Evolutionary conservation across 1,140 invertebrate species (phyloP).

Genomic region (Tetramorium alpestre): DNA sequence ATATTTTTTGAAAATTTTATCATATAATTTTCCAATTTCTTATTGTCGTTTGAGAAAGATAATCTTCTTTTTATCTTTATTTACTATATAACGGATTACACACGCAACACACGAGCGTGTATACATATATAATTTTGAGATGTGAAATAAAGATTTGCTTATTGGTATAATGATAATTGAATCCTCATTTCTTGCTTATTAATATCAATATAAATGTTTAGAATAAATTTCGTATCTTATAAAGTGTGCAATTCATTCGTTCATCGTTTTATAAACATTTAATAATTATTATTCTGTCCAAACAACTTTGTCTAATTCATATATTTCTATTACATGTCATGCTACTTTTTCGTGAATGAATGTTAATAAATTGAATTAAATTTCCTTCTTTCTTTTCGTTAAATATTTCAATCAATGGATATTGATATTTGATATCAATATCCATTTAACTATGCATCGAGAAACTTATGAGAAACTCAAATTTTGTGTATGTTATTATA

Average conservation of each 20-base stretch:
- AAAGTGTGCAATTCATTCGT: constrained; percentile 13
- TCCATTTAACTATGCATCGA: constrained; percentile 33
- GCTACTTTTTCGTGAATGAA: constrained; percentile 1
- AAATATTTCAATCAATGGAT: neutral
- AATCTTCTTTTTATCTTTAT: neutral
- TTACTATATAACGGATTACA: neutral
- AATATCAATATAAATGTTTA: neutral
- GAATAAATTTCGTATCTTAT: constrained; percentile 2
- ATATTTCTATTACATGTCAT: constrained; percentile 4
- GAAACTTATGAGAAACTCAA: neutral
- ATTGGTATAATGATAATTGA: neutral
- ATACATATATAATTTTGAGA: neutral
- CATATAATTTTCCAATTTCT: constrained; percentile 15
- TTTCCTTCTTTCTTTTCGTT: neutral
- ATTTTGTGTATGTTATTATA: constrained; percentile 16
- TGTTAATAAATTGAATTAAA: constrained; percentile 3
- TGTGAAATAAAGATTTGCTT: neutral
- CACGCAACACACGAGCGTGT: neutral
- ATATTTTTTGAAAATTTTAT: constrained; percentile 14
- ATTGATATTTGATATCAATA: constrained; percentile 4
- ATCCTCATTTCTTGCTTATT: constrained; percentile 17
- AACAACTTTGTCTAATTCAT: neutral
- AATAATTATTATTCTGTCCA: neutral
- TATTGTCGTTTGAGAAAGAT: neutral
- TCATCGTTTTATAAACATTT: neutral